phyloP scores from a whole-genome alignment of 1,140 invertebrate species.

The Drosophila fuyamai region DNA sequence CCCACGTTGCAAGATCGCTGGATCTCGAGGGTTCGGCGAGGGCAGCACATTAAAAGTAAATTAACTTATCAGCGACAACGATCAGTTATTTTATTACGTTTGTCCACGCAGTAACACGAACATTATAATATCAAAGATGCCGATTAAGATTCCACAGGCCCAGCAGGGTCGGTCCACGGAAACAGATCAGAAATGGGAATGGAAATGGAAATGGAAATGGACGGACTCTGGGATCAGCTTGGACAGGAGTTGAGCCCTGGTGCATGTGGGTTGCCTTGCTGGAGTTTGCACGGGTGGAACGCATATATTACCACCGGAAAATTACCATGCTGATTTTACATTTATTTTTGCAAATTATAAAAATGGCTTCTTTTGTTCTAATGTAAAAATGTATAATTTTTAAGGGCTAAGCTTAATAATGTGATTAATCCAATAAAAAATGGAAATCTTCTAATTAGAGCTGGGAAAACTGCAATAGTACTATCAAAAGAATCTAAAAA shows the following conservation, averaged over 20 bases:
- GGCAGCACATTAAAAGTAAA: conserved; percentile 84
- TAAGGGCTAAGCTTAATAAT: too few species aligned
- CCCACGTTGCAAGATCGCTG: conserved; percentile 31
- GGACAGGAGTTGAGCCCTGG: neutral
- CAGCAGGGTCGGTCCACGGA: conserved; percentile 5
- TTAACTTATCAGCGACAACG: conserved; percentile 84
- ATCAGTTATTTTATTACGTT: conserved; percentile 85
- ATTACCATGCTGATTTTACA: too few species aligned
- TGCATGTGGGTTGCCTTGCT: conserved; percentile 8
- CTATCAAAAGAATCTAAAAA: too few species aligned
- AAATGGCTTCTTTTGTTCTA: too few species aligned
- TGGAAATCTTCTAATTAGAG: too few species aligned
- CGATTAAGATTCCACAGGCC: conserved; percentile 73
- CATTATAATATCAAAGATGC: conserved; percentile 84
- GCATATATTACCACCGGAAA: too few species aligned
- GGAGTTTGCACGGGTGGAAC: too few species aligned
- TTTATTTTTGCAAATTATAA: too few species aligned
- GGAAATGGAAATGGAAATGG: neutral
- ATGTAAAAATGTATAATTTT: too few species aligned
- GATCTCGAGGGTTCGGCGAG: conserved; percentile 32
- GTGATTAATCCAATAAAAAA: too few species aligned
- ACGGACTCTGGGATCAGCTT: neutral
- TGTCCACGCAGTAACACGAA: conserved; percentile 84
- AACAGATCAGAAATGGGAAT: conserved; percentile 18
- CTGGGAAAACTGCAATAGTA: too few species aligned